phyloP scores from a whole-genome alignment of 2,113 vertebrate species.

The Pseudopodoces humilis region DNA sequence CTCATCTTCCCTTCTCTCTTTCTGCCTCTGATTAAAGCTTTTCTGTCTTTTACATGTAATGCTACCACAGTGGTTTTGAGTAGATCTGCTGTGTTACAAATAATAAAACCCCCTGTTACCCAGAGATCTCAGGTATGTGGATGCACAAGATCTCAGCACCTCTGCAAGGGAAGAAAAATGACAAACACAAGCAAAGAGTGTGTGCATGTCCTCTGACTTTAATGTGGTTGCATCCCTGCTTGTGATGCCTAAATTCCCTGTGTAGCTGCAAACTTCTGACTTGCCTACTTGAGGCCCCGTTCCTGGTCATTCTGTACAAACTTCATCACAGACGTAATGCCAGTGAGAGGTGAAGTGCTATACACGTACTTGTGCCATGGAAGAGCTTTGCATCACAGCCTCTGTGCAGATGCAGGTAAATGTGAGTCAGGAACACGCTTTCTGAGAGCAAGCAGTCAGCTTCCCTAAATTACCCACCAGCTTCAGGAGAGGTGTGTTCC shows the following conservation, averaged over 20 bases:
- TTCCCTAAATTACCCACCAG: not conserved
- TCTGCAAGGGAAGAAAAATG: not conserved
- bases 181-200: not conserved
- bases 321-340: not conserved
- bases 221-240: not conserved
- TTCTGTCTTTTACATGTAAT: not conserved
- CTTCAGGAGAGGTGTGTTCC: not conserved
- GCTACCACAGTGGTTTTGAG: not conserved
- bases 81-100: not conserved
- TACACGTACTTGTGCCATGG: fast-evolving
- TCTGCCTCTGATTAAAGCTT: not conserved
- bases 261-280: not conserved
- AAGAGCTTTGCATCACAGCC: not conserved
- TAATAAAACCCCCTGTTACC: not conserved
- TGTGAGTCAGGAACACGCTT: not conserved
- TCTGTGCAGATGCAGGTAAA: not conserved
- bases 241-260: not conserved
- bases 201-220: not conserved
- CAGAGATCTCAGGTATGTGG: not conserved
- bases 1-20: not conserved
- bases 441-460: not conserved
- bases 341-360: not conserved
- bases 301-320: not conserved
- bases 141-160: not conserved
- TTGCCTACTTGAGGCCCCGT: not conserved